Base-by-base conservation (phyloP, 2,113 vertebrate species). In the Forbesichthys papilliferus region DNA sequence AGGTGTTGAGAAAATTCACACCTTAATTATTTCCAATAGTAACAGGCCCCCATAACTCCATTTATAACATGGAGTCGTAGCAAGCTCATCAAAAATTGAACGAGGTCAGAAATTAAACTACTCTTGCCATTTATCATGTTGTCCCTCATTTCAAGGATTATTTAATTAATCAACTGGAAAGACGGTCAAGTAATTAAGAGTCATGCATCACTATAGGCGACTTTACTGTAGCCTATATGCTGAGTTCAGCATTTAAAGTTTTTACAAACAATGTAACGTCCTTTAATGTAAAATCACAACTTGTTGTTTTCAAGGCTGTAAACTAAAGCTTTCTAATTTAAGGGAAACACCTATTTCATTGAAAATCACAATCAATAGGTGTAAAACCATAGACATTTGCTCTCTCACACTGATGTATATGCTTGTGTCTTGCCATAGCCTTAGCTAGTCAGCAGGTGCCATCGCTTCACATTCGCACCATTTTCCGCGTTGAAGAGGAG, bases 61-160 rank as follows among this genome's bases (percentile, higher is more conserved):
- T 91, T 92, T 91, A 85, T 90, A 84, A 89, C 56, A 73, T 70
- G 72, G 74, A 79, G 86, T 87, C 72, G 68, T 84, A 83, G 81
- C 64, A 79, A 87, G 88, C 88, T 93, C 86, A 92, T 94, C 90
- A 94, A 93, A 89, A 91, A 93, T 94, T 90, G 63, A 93, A 75
- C 87, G 87, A 91, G 91, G 91, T 92, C 91, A 92, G 85, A 87
- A 91, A 90, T 90, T 84, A 90, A 91, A 85, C 86, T 78, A 69
- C 64, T 88, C 81, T 80, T 67, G 81, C 86, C 87, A 92, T 92
- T 91, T 86, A 81, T 92, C 90, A 92, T 91, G 88, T 87, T 86
- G 89, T 85, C 82, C 78, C 85, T 87, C 87, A 90, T 91, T 91
- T 91, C 82, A 82, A 84, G 74, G 83, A 83, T 85, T 75, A 83